A percentile compares a stretch with the other conserved stretches of the same genome.
These are phyloP conservation scores for Neopelma chrysocephalum DNA, from an alignment of 2,797 vertebrate species.

Conservation along the genomic window DNA sequence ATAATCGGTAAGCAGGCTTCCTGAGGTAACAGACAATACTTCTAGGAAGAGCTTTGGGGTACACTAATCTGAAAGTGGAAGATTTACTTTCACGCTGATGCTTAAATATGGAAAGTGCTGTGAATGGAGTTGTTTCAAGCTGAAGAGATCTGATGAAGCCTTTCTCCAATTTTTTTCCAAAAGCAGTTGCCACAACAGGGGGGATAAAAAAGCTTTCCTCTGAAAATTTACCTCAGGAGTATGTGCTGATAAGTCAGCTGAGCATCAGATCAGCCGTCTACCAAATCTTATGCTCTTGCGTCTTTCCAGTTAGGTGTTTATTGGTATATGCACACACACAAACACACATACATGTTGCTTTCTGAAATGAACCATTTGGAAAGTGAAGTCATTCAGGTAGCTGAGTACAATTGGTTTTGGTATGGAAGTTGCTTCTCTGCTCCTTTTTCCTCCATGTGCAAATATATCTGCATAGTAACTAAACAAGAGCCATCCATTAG, in stretches of 20 bases:
- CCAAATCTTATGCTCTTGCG: not conserved
- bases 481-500: not conserved
- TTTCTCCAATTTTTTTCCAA: not conserved
- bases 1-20: not conserved
- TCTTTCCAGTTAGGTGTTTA: not conserved
- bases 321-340: not conserved
- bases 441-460: not conserved
- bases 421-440: not conserved
- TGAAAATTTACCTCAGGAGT: not conserved
- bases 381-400: not conserved
- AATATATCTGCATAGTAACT: not conserved
- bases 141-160: not conserved
- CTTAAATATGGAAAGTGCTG: not conserved
- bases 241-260: not conserved
- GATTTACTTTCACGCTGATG: not conserved
- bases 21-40: not conserved
- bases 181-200: accelerated
- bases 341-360: accelerated
- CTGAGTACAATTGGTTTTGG: not conserved
- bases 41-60: not conserved
- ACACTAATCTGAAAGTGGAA: not conserved
- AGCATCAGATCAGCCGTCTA: not conserved
- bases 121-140: not conserved
- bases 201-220: not conserved
- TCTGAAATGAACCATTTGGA: not conserved